A percentile compares a stretch with the other conserved stretches of the same genome.
Conservation (phyloP, 2,888 invertebrate species). For the Drosophila borborema region DNA sequence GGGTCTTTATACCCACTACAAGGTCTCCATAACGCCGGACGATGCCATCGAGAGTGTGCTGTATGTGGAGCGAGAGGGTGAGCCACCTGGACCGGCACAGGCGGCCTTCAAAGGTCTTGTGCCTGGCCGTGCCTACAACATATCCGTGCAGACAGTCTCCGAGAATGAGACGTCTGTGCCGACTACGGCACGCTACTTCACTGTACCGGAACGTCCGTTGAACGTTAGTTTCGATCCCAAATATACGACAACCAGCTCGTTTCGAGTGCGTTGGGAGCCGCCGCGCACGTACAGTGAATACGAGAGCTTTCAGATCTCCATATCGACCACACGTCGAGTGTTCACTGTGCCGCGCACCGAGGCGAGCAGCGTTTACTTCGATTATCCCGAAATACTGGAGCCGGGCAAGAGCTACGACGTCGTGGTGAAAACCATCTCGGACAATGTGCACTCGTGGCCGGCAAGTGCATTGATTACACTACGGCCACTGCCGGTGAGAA, state of each 20-base stretch:
- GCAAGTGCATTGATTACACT: conserved; percentile 94
- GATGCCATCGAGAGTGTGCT: conserved; percentile 95
- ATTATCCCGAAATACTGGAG: conserved; percentile 92
- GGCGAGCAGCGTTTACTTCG: conserved; percentile 87
- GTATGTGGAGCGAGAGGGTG: conserved; percentile 96
- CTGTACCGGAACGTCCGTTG: conserved; percentile 94
- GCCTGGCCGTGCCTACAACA: conserved; percentile 95
- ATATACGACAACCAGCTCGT: conserved; percentile 91
- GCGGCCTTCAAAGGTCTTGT: conserved; percentile 97
- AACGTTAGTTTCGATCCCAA: conserved; percentile 92
- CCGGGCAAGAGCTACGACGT: conserved; percentile 96
- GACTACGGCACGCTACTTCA: conserved; percentile 96
- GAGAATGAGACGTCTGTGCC: conserved; percentile 96
- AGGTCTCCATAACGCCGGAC: conserved; percentile 95
- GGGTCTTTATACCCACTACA: conserved; percentile 96
- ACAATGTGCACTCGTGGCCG: conserved; percentile 97
- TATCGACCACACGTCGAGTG: conserved; percentile 88
- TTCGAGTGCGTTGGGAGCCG: conserved; percentile 94
- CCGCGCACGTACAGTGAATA: conserved; percentile 94
- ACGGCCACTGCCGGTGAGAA: conserved; percentile 91
- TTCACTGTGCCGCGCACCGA: conserved; percentile 88
- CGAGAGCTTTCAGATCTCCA: conserved; percentile 95
- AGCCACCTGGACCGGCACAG: conserved; percentile 97
- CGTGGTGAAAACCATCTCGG: conserved; percentile 96
- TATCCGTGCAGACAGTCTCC: conserved; percentile 96